A percentile compares a stretch with the other conserved stretches of the same genome.
phyloP scores from a whole-genome alignment of 1,140 invertebrate genomes.

The Chymomyza costata region DNA sequence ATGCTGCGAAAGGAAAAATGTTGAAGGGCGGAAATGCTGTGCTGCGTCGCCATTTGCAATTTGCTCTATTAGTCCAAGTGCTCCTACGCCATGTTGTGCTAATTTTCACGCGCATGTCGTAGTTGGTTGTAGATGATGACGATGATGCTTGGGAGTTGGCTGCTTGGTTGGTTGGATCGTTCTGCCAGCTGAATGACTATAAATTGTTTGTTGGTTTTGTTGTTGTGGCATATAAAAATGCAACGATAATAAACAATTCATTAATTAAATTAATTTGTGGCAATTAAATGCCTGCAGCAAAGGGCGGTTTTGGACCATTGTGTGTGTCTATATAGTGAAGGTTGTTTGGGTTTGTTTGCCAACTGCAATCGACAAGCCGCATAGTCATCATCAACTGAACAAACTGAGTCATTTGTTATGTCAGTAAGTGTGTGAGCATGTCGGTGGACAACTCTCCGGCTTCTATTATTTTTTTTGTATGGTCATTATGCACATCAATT shows the following conservation, averaged over 20 bases:
- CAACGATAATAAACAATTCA: constrained; percentile 63
- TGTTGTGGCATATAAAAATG: constrained; percentile 34
- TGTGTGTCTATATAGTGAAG: too few species aligned
- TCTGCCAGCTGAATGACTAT: constrained; percentile 35
- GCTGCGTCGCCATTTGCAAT: neutral
- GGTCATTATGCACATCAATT: too few species aligned
- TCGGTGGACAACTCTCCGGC: too few species aligned
- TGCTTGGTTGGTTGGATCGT: too few species aligned
- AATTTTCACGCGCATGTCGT: constrained; percentile 25
- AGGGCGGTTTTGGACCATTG: too few species aligned
- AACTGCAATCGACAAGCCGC: constrained; percentile 28
- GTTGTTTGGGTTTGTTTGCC: constrained; percentile 4
- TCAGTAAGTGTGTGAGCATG: too few species aligned
- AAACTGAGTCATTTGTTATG: constrained; percentile 48
- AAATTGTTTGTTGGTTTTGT: constrained; percentile 6
- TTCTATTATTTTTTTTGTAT: too few species aligned
- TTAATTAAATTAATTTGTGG: constrained; percentile 70
- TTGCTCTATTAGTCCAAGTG: constrained; percentile 9
- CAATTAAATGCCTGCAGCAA: constrained; percentile 52
- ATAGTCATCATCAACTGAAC: constrained; percentile 57
- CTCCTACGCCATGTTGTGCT: constrained; percentile 2
- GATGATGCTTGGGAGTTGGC: too few species aligned
- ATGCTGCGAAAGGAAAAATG: too few species aligned
- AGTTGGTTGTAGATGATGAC: too few species aligned
- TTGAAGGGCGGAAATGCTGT: neutral